Evolutionary conservation across 2,113 vertebrate genomes (phyloP).

Genomic region (Dendrocopos noguchii): DNA sequence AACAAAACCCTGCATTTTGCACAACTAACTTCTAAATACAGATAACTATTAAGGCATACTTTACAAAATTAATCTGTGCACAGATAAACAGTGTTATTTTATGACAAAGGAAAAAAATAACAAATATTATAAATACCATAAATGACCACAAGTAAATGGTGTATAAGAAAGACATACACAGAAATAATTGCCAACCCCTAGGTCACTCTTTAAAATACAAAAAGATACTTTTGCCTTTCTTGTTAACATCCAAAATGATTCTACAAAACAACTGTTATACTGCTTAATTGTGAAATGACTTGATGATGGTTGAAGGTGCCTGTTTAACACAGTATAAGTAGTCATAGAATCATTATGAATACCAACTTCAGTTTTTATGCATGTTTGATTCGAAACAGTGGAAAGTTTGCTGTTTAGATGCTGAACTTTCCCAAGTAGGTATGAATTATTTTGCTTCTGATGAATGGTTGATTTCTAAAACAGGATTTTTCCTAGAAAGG

Average conservation of each 20-base stretch:
- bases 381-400: not conserved
- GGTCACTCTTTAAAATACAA: not conserved
- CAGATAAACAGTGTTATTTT: not conserved
- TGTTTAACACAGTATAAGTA: not conserved
- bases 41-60: not conserved
- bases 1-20: not conserved
- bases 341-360: not conserved
- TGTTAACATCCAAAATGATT: not conserved
- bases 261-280: not conserved
- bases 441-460: not conserved
- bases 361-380: not conserved
- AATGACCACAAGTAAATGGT: not conserved
- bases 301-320: not conserved
- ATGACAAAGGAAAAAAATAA: not conserved
- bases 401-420: not conserved
- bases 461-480: conserved; percentile 3
- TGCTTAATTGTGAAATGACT: not conserved
- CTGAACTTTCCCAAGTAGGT: not conserved
- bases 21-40: not conserved
- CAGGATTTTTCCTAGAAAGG: not conserved
- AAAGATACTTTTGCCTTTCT: too few species aligned
- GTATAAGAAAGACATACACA: not conserved
- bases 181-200: not conserved
- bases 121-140: not conserved
- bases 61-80: not conserved